phyloP scores from a whole-genome alignment of 2,113 vertebrate species.

The Esox niger region DNA sequence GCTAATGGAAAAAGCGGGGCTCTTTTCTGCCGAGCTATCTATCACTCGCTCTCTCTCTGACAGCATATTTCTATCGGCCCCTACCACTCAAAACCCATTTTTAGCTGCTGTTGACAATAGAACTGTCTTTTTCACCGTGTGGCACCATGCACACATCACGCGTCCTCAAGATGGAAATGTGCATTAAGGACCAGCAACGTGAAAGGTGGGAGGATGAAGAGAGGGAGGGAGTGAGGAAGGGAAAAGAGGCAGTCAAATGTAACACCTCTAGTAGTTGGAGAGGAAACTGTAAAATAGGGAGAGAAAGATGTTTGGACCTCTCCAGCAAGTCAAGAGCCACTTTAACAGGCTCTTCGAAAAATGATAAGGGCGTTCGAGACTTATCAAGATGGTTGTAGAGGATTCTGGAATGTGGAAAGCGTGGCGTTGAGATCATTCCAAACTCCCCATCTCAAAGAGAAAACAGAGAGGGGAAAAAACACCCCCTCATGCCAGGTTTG shows the following conservation, averaged over 20 bases:
- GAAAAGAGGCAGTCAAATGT: conserved; percentile 66
- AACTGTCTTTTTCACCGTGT: conserved; percentile 64
- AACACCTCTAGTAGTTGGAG: conserved; percentile 76
- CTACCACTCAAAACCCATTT: conserved; percentile 73
- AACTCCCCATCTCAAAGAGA: conserved; percentile 17
- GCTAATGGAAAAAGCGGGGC: conserved; percentile 71
- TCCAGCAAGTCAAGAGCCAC: conserved; percentile 81
- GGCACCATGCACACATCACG: conserved; percentile 61
- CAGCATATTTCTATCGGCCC: conserved; percentile 58
- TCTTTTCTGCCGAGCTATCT: conserved; percentile 42
- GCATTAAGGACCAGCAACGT: conserved; percentile 51
- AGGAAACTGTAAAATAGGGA: conserved; percentile 67
- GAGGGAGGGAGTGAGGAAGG: neutral
- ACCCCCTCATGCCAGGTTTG: conserved; percentile 68
- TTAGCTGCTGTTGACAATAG: conserved; percentile 60
- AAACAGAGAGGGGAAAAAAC: conserved; percentile 78
- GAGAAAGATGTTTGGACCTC: conserved; percentile 85
- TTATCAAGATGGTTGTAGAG: conserved; percentile 83
- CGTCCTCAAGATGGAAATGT: conserved; percentile 67
- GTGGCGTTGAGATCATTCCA: conserved; percentile 51
- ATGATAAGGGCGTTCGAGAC: conserved; percentile 14
- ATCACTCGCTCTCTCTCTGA: conserved; percentile 51
- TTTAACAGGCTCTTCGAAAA: conserved; percentile 70
- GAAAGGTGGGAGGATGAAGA: conserved; percentile 21
- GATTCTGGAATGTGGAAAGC: conserved; percentile 52